A percentile compares a stretch with the other conserved stretches of the same genome.
phyloP scores from a whole-genome alignment of 2,797 vertebrate genomes.

The Myotis myotis region DNA sequence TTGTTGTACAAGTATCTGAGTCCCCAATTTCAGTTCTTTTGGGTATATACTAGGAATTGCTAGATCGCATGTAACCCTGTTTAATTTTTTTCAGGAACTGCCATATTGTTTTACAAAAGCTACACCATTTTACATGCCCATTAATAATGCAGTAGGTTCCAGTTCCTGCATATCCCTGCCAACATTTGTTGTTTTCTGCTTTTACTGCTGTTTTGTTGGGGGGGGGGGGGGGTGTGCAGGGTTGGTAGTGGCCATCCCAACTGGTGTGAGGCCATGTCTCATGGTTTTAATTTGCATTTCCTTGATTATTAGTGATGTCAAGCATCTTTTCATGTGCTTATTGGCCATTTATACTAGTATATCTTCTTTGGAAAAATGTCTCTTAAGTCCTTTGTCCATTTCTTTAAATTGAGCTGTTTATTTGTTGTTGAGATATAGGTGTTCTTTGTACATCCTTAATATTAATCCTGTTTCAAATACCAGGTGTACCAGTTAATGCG shows the following conservation, averaged over 20 bases:
- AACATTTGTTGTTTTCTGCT: not conserved
- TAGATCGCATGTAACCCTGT: not conserved
- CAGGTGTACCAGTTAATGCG: too few relatives aligned
- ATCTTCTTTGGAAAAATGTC: not conserved
- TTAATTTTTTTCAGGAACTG: not conserved
- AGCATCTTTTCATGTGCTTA: not conserved
- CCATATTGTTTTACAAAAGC: not conserved
- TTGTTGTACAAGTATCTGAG: not conserved
- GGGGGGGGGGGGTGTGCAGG: too few relatives aligned
- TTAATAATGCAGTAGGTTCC: too few relatives aligned
- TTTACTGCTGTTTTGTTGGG: not conserved
- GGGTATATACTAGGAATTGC: not conserved
- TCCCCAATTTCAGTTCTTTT: not conserved
- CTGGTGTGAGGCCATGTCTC: not conserved
- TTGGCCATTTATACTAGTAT: not conserved
- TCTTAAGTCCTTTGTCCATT: not conserved
- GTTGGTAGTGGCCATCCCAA: not conserved
- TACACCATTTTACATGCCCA: not conserved
- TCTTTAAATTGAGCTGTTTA: not conserved
- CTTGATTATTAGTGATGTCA: not conserved
- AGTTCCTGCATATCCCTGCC: not conserved
- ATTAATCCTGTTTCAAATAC: not conserved
- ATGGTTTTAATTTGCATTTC: not conserved
- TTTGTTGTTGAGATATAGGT: not conserved
- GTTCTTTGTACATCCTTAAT: not conserved